phyloP scores from a whole-genome alignment of 2,888 invertebrate genomes.

The Thalpophila matura region DNA sequence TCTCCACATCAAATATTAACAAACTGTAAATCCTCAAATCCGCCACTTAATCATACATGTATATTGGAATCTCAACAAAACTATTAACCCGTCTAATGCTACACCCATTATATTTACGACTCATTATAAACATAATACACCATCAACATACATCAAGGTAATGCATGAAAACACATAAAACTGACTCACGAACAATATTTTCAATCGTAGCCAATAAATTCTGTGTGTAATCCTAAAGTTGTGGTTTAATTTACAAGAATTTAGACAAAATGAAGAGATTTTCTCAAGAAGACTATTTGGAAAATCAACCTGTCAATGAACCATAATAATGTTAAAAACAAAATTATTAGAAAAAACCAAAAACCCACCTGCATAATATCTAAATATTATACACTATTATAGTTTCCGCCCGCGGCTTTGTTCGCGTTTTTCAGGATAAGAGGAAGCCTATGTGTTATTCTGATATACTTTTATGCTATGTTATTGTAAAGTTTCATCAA shows the following conservation, averaged over 20 bases:
- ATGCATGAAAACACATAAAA: slow-evolving; percentile 80
- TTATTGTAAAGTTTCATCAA: too few species aligned
- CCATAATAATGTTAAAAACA: background rate
- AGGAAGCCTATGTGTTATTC: too few species aligned
- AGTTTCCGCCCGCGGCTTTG: too few species aligned
- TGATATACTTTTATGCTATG: too few species aligned
- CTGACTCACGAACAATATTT: slow-evolving; percentile 80
- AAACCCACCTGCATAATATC: too few species aligned
- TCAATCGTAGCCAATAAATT: slow-evolving; percentile 82
- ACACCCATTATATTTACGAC: slow-evolving; percentile 61
- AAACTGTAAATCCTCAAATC: slow-evolving; percentile 16
- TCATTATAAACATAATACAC: slow-evolving; percentile 73
- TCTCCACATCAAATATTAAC: background rate
- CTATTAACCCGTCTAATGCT: slow-evolving; percentile 55
- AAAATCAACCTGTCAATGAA: background rate
- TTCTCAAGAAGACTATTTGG: background rate
- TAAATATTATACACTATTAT: too few species aligned
- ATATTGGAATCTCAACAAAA: slow-evolving; percentile 47
- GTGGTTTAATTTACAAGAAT: slow-evolving; percentile 57
- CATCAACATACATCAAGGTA: slow-evolving; percentile 74
- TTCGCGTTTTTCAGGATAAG: too few species aligned
- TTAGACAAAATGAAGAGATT: background rate
- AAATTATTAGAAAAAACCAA: too few species aligned
- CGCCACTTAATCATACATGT: slow-evolving; percentile 42
- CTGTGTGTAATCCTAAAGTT: slow-evolving; percentile 71